A percentile compares a stretch with the other conserved stretches of the same genome.
These are phyloP conservation scores for Aphaenogaster rudis DNA, from an alignment of 1,140 invertebrate genomes.

Conservation along the genomic window DNA sequence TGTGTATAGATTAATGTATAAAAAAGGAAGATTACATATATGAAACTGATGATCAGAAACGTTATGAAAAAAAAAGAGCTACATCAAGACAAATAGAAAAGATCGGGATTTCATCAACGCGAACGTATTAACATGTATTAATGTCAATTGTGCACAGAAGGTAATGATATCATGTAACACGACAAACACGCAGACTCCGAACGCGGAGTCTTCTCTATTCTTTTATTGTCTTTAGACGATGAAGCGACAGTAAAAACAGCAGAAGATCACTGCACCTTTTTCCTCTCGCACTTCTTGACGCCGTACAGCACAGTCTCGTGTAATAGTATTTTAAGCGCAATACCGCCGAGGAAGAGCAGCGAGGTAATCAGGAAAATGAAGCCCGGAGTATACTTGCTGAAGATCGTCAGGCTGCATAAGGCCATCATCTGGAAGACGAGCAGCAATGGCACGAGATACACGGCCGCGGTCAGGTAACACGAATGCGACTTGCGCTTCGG, in stretches of 20 bases:
- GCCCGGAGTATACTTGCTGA: conserved; percentile 83
- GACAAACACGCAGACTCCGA: neutral
- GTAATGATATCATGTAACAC: neutral
- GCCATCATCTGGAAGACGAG: conserved; percentile 78
- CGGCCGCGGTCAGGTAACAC: conserved; percentile 73
- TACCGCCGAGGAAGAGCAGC: conserved; percentile 80
- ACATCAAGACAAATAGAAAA: conserved; percentile 8
- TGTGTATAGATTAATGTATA: neutral
- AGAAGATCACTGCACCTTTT: conserved; percentile 72
- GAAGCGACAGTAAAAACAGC: neutral
- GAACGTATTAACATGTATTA: neutral
- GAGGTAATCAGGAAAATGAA: conserved; percentile 83
- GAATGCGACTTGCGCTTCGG: conserved; percentile 75
- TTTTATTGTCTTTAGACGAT: conserved; percentile 6
- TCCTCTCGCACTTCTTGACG: conserved; percentile 63
- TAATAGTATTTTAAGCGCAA: conserved; percentile 81
- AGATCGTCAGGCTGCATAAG: conserved; percentile 77
- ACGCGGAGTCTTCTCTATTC: conserved; percentile 2
- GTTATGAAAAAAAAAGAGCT: neutral
- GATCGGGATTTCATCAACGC: neutral
- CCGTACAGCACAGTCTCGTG: conserved; percentile 67
- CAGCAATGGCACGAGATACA: conserved; percentile 82
- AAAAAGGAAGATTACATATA: neutral
- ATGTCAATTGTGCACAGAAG: neutral
- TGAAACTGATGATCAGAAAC: neutral